Conservation (phyloP, 1,140 invertebrate genomes). For the Hylaeus anthracinus region DNA sequence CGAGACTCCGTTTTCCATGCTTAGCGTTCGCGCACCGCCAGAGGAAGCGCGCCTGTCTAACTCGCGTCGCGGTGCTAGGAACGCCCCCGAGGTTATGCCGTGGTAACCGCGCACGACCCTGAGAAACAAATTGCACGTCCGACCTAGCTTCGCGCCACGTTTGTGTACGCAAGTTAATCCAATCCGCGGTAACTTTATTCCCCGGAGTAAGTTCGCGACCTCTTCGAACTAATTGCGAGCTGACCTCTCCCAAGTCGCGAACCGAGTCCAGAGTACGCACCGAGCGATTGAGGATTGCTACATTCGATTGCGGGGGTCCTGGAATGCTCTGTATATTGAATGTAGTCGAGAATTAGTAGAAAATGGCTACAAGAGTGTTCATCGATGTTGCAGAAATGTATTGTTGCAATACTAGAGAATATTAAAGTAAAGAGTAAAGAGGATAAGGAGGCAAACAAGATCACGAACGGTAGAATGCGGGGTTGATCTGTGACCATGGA, state of each 20-base stretch:
- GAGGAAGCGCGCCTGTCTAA: neutral
- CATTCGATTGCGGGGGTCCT: no score
- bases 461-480: no score
- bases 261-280: neutral
- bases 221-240: slow-evolving; percentile 31
- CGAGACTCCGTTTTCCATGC: no score
- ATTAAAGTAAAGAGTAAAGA: no score
- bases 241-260: slow-evolving; percentile 14
- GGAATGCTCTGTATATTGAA: no score
- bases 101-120: neutral
- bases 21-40: neutral
- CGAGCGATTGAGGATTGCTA: no score
- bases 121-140: slow-evolving; percentile 39
- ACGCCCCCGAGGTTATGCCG: slow-evolving; percentile 4
- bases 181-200: slow-evolving; percentile 35
- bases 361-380: no score
- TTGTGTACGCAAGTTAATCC: slow-evolving; percentile 36
- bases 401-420: no score
- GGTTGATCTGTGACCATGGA: no score
- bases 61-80: neutral
- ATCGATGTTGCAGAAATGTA: no score
- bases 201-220: slow-evolving; percentile 6
- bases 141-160: slow-evolving; percentile 2
- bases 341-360: no score
- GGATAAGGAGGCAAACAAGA: no score